A percentile compares a stretch with the other conserved stretches of the same genome.
Evolutionary conservation across 2,797 vertebrate species (phyloP).

Genomic region (Halcyon smyrnensis): DNA sequence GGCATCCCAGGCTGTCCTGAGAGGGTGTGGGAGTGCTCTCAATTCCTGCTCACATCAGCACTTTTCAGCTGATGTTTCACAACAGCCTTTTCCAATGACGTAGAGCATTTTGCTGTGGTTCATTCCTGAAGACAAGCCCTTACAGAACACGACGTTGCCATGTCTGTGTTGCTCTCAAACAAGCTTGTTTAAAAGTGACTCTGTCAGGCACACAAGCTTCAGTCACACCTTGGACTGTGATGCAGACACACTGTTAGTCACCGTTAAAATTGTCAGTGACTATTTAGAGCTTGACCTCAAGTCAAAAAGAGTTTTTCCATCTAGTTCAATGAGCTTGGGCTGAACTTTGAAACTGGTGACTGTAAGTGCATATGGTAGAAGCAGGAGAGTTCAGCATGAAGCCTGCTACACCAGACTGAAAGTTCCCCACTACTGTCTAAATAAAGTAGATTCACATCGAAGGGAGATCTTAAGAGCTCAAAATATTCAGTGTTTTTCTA

Average conservation of each 20-base stretch:
- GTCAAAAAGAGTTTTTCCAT: not conserved
- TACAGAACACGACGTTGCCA: not conserved
- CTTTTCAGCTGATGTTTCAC: not conserved
- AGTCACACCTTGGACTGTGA: not conserved
- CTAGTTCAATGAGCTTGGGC: not conserved
- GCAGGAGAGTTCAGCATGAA: not conserved
- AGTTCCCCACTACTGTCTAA: not conserved
- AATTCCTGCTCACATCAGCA: not conserved
- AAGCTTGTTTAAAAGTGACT: not conserved
- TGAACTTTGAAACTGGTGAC: constrained; percentile 3
- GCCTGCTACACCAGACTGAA: not conserved
- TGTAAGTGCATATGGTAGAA: constrained; percentile 12
- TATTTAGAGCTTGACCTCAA: not conserved
- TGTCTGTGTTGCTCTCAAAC: fast-evolving
- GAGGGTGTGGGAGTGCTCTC: not conserved
- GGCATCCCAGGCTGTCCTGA: not conserved
- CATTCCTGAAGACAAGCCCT: not conserved
- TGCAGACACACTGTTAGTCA: not conserved
- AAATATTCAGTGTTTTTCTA: not conserved
- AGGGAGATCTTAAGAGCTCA: not conserved
- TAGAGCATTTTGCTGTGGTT: not conserved
- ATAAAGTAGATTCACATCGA: not conserved
- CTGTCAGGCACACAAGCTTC: not conserved
- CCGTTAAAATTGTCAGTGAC: not conserved
- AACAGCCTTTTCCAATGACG: not conserved